These are phyloP conservation scores for Hetaerina titia DNA, from an alignment of 2,888 invertebrate genomes.

Conservation along the genomic window DNA sequence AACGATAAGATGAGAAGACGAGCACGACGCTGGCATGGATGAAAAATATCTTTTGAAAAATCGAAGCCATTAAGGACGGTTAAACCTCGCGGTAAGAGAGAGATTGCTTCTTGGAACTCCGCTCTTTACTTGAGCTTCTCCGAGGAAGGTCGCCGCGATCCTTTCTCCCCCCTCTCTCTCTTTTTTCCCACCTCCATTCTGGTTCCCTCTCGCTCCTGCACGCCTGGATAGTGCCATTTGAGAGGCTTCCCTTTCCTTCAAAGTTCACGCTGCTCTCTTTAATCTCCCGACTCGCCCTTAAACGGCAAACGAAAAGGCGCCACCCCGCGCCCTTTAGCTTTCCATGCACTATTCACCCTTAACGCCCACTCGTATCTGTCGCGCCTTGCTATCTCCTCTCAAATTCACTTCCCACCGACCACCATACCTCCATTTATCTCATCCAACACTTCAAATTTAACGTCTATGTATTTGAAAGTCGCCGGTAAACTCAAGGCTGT, in stretches of 20 bases:
- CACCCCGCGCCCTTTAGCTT: background rate
- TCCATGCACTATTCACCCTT: background rate
- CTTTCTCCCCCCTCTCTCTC: background rate
- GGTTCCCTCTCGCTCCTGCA: background rate
- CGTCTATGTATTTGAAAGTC: too few relatives aligned
- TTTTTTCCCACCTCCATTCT: background rate
- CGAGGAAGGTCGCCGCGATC: background rate
- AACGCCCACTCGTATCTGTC: background rate
- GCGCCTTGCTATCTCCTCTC: background rate
- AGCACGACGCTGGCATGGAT: background rate
- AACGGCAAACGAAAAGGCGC: slow-evolving; percentile 4
- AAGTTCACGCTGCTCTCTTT: slow-evolving; percentile 26
- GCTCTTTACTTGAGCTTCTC: background rate
- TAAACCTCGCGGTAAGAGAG: background rate
- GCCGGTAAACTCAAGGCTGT: too few relatives aligned
- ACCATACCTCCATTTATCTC: too few relatives aligned
- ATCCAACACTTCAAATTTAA: too few relatives aligned
- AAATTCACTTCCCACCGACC: too few relatives aligned
- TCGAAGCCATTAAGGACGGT: background rate
- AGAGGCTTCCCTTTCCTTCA: slow-evolving; percentile 16
- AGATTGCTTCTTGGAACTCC: slow-evolving; percentile 2
- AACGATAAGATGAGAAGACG: background rate
- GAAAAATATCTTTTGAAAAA: background rate
- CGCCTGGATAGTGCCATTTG: background rate
- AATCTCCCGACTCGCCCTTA: slow-evolving; percentile 1